Evolutionary conservation across 1,140 invertebrate genomes (phyloP).

Genomic region (Solen grandis): DNA sequence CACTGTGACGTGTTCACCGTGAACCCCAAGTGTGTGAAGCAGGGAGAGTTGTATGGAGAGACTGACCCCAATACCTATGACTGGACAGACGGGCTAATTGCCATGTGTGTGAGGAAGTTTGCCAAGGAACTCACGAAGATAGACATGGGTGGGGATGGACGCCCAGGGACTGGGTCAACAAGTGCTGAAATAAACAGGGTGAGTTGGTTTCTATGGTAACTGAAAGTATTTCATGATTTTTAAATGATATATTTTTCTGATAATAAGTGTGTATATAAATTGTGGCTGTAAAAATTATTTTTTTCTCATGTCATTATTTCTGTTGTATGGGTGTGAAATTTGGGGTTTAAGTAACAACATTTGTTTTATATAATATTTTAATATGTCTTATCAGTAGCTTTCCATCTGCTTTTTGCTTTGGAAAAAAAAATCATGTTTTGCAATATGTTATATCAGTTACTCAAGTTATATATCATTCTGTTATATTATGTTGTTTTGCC

Average conservation of each 20-base stretch:
- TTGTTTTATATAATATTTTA: too few relatives aligned
- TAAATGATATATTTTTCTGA: constrained; percentile 5
- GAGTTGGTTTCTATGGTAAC: constrained; percentile 24
- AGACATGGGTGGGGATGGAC: constrained; percentile 57
- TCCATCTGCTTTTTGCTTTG: too few relatives aligned
- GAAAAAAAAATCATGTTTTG: too few relatives aligned
- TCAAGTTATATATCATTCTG: too few relatives aligned
- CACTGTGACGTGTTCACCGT: constrained; percentile 85
- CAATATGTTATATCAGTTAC: too few relatives aligned
- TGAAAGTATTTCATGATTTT: background rate
- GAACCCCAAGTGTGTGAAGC: constrained; percentile 90
- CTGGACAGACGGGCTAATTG: constrained; percentile 88
- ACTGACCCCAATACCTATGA: constrained; percentile 90
- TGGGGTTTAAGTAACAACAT: too few relatives aligned
- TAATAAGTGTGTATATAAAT: too few relatives aligned
- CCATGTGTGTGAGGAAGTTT: constrained; percentile 74
- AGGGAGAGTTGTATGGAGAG: constrained; percentile 92
- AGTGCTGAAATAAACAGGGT: constrained; percentile 53
- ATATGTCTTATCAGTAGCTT: too few relatives aligned
- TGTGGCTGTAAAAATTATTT: too few relatives aligned
- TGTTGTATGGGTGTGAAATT: too few relatives aligned
- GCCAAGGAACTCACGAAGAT: constrained; percentile 65
- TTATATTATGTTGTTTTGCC: too few relatives aligned
- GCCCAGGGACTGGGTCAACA: constrained; percentile 49
- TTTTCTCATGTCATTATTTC: too few relatives aligned